phyloP scores from a whole-genome alignment of 2,113 vertebrate species.

The Merops nubicus region DNA sequence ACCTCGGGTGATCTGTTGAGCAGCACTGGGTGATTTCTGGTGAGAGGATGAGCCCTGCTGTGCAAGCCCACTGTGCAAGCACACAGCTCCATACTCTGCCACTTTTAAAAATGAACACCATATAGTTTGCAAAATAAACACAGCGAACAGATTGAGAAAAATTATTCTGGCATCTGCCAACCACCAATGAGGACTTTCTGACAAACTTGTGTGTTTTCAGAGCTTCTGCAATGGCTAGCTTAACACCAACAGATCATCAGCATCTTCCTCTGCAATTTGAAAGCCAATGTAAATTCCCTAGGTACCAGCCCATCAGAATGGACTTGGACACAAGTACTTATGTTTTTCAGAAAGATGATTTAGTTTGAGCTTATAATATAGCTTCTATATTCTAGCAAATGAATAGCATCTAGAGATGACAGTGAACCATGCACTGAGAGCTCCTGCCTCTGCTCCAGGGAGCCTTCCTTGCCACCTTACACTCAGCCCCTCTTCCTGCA shows the following conservation, averaged over 20 bases:
- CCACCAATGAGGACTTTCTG: not conserved
- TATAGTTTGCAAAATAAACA: not conserved
- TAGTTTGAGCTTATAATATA: not conserved
- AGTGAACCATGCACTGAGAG: fast-evolving
- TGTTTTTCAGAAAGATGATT: not conserved
- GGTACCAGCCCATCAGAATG: not conserved
- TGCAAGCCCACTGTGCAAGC: not conserved
- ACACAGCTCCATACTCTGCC: not conserved
- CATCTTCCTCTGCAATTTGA: not conserved
- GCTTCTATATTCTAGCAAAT: not conserved
- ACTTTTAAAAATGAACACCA: not conserved
- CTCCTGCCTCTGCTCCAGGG: not conserved
- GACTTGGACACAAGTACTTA: fast-evolving
- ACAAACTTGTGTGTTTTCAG: not conserved
- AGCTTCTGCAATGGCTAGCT: not conserved
- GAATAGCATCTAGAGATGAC: not conserved
- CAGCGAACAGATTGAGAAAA: not conserved
- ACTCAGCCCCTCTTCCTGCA: not conserved
- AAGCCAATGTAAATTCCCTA: not conserved
- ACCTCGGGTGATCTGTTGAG: not conserved
- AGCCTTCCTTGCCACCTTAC: not conserved
- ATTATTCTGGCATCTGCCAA: not conserved
- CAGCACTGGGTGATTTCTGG: not conserved
- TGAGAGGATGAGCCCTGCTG: not conserved
- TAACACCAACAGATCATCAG: not conserved